These are phyloP conservation scores for Pampus argenteus DNA, from an alignment of 2,797 vertebrate genomes.

Conservation along the genomic window DNA sequence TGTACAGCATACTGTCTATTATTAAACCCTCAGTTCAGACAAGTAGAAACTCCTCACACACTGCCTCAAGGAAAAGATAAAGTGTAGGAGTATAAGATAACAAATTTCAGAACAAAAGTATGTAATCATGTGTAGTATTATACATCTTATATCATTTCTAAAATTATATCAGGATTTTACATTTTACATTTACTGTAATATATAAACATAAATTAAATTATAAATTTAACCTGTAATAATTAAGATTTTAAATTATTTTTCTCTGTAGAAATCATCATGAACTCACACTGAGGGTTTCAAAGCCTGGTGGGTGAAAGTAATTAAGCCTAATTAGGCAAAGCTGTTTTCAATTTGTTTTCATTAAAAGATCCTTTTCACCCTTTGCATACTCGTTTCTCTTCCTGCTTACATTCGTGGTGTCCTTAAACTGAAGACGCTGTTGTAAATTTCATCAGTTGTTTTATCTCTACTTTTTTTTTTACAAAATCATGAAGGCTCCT, in stretches of 20 bases:
- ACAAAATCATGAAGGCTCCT: slow-evolving; percentile 68
- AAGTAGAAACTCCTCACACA: too few species aligned
- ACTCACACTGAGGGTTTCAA: slow-evolving; percentile 36
- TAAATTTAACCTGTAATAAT: too few species aligned
- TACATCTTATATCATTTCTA: too few species aligned
- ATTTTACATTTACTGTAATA: too few species aligned
- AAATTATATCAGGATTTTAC: too few species aligned
- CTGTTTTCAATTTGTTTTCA: slow-evolving; percentile 69
- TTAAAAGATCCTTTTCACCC: slow-evolving; percentile 46
- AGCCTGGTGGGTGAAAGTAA: slow-evolving; percentile 59
- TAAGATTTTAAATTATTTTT: neutral
- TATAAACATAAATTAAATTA: too few species aligned
- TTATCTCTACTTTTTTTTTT: neutral
- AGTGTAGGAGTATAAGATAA: too few species aligned
- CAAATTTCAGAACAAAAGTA: too few species aligned
- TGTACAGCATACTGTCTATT: too few species aligned
- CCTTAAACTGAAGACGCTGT: neutral
- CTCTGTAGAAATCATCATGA: slow-evolving; percentile 6
- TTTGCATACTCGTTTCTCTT: neutral
- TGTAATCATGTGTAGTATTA: too few species aligned
- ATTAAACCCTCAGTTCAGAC: too few species aligned
- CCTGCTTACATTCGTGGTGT: neutral
- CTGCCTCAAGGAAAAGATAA: too few species aligned
- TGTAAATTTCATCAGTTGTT: neutral
- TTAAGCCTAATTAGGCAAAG: slow-evolving; percentile 68